These are phyloP conservation scores for Pteria penguin DNA, from an alignment of 2,888 invertebrate genomes.

Conservation along the genomic window DNA sequence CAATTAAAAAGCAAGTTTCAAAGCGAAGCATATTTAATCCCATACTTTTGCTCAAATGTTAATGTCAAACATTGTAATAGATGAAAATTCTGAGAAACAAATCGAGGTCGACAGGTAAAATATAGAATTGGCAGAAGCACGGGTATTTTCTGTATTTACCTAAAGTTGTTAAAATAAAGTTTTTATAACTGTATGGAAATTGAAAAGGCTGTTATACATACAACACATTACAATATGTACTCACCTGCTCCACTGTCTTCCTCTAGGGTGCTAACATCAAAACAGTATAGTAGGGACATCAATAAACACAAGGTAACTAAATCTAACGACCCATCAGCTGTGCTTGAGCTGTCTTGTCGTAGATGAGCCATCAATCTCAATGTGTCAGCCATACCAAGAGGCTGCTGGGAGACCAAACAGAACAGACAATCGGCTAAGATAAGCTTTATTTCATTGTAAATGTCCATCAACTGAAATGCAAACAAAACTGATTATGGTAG, in stretches of 20 bases:
- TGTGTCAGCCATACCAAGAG: conserved; percentile 87
- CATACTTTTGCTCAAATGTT: too few relatives aligned
- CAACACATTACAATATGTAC: too few relatives aligned
- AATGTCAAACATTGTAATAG: too few relatives aligned
- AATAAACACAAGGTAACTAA: conserved; percentile 89
- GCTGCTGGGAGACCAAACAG: conserved; percentile 88
- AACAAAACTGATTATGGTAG: not conserved
- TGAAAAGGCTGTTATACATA: too few relatives aligned
- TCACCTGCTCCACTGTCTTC: conserved; percentile 79
- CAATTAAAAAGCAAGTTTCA: too few relatives aligned
- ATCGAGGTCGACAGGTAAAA: too few relatives aligned
- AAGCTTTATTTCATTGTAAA: conserved; percentile 88
- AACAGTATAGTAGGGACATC: conserved; percentile 90
- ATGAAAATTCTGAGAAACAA: too few relatives aligned
- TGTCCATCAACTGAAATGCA: conserved; percentile 82
- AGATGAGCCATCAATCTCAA: conserved; percentile 79
- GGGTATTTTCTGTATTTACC: too few relatives aligned
- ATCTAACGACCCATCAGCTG: conserved; percentile 87
- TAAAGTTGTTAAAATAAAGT: too few relatives aligned
- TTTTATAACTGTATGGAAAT: too few relatives aligned
- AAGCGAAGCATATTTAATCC: too few relatives aligned
- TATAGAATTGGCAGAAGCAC: too few relatives aligned
- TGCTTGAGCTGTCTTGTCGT: conserved; percentile 58
- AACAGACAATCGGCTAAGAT: conserved; percentile 88
- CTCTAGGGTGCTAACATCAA: conserved; percentile 89